A percentile compares a stretch with the other conserved stretches of the same genome.
These are phyloP conservation scores for Lycia hirtaria DNA, from an alignment of 2,888 invertebrate genomes.

Conservation along the genomic window DNA sequence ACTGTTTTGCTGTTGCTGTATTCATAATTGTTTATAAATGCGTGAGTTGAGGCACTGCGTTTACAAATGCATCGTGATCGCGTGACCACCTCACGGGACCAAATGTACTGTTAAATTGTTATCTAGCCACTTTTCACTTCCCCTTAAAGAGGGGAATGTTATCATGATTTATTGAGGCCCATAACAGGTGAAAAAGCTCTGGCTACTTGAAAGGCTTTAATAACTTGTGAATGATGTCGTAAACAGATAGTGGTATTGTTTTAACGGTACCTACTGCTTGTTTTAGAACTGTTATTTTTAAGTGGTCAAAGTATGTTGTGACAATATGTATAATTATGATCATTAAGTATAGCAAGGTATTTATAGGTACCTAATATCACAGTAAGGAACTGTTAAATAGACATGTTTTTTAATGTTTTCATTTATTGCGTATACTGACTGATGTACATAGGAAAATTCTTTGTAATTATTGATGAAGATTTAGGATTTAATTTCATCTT, in stretches of 20 bases:
- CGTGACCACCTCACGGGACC: slow-evolving; percentile 59
- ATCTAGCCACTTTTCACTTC: slow-evolving; percentile 67
- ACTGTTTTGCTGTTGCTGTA: too few species aligned
- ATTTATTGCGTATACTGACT: too few species aligned
- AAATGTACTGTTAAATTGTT: slow-evolving; percentile 66
- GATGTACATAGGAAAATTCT: too few species aligned
- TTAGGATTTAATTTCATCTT: too few species aligned
- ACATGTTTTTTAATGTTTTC: too few species aligned
- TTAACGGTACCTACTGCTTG: slow-evolving; percentile 24
- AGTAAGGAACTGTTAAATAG: too few species aligned
- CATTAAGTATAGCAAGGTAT: too few species aligned
- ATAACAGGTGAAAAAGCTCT: slow-evolving; percentile 45
- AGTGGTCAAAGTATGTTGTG: slow-evolving; percentile 8
- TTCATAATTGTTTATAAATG: neutral
- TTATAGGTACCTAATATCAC: too few species aligned
- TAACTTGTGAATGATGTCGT: slow-evolving; percentile 31
- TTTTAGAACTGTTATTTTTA: slow-evolving; percentile 20
- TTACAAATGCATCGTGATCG: slow-evolving; percentile 41
- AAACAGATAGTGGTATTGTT: slow-evolving; percentile 27
- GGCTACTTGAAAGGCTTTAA: slow-evolving; percentile 26
- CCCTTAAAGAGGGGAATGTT: slow-evolving; percentile 50
- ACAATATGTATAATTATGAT: neutral
- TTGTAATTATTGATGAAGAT: too few species aligned
- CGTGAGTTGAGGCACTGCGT: slow-evolving; percentile 8
- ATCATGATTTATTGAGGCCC: slow-evolving; percentile 66